Conservation (phyloP, 2,113 vertebrate species). For the Numida meleagris region DNA sequence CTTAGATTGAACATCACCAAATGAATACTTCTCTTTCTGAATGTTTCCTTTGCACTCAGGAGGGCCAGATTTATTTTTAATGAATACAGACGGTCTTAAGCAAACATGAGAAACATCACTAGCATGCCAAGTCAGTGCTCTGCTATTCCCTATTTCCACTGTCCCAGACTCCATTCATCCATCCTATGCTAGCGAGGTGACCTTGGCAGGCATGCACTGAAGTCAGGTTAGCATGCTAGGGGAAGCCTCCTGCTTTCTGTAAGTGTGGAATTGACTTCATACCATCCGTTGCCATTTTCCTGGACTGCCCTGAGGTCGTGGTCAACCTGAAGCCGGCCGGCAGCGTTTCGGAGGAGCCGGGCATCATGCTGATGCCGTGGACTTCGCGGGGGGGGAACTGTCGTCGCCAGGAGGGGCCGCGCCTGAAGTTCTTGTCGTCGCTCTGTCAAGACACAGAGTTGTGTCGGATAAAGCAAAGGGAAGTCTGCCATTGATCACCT, state of each 20-base stretch:
- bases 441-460: slow-evolving; percentile 75
- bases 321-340: slow-evolving; percentile 96
- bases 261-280: slow-evolving; percentile 36
- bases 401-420: slow-evolving; percentile 93
- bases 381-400: slow-evolving; percentile 95
- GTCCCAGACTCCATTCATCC: not conserved
- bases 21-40: not conserved
- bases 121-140: not conserved
- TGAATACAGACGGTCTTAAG: not conserved
- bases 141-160: not conserved
- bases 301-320: slow-evolving; percentile 90
- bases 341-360: slow-evolving; percentile 95
- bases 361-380: slow-evolving; percentile 99
- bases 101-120: not conserved
- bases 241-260: not conserved
- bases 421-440: slow-evolving; percentile 92
- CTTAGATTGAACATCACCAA: not conserved
- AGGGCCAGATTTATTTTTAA: not conserved
- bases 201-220: accelerated
- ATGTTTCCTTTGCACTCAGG: not conserved
- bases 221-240: not conserved
- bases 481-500: not conserved
- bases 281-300: slow-evolving; percentile 93
- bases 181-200: not conserved
- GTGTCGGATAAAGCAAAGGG: not conserved